A percentile compares a stretch with the other conserved stretches of the same genome.
Evolutionary conservation across 2,797 vertebrate species (phyloP).

Genomic region (Neoniphon sammara): DNA sequence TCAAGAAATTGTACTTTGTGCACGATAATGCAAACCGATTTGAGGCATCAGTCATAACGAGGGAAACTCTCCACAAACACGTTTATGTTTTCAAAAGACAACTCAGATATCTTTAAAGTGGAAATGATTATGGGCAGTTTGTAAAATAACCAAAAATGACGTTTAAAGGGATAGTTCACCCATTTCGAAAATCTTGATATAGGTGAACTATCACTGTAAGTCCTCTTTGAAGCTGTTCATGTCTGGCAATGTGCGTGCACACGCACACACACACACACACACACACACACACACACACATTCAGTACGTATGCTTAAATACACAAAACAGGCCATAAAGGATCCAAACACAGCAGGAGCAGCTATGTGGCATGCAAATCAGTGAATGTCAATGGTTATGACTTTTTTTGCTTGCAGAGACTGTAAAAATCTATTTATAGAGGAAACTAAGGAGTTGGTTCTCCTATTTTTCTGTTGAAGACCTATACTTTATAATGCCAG

Average conservation of each 20-base stretch:
- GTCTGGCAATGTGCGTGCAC: not conserved
- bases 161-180: no score
- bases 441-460: not conserved
- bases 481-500: not conserved
- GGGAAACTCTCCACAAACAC: not conserved
- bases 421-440: constrained; percentile 13
- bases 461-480: not conserved
- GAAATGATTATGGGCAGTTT: not conserved
- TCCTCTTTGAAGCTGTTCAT: not conserved
- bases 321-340: not conserved
- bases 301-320: not conserved
- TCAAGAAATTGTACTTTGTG: constrained; percentile 13
- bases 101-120: not conserved
- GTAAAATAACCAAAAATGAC: no score
- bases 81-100: constrained; percentile 10
- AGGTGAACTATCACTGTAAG: no score
- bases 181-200: no score
- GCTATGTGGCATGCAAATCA: constrained; percentile 11
- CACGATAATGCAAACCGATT: constrained; percentile 8
- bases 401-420: not conserved
- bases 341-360: constrained; percentile 18
- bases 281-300: no score
- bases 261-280: no score
- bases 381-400: constrained; percentile 19
- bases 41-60: constrained; percentile 19